Base-by-base conservation (phyloP, 1,140 invertebrate genomes). In the Leptonema lineaticorne region DNA sequence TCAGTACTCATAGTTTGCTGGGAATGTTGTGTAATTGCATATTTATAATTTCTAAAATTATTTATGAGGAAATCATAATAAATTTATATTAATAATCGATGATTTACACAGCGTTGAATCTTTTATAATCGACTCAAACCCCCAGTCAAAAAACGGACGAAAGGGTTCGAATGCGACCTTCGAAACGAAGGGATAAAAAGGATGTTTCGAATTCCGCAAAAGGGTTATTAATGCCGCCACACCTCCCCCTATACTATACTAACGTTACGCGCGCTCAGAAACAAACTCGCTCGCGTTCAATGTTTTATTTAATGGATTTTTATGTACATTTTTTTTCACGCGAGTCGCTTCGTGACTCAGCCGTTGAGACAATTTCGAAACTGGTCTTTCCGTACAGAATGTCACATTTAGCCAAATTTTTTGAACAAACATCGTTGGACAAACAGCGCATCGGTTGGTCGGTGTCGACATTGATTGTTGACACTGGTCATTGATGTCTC, bases 161-260 rank as follows among this genome's bases (percentile, higher is more conserved):
- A 7, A 60, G 58, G 58, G 33, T 20, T 6, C 26, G 20, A 37
- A 62, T 27, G 3, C 59, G 14, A n/a, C 59, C 30, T 62, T 37
- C 59, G 26, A 33, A 33, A 62, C 33, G 30, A 62, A 62, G 46
- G 46, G 46, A 26, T 6, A 27, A 45, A 37, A 53, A 26, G 60
- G 66, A 71, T 68, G 65, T 68, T 71, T 50, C 59, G 28, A 70
- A 63, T 70, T 71, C 57, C 28, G 64, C 59, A 37, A 71, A 71
- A 71, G 69, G 69, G 69, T 71, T 71, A 68, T 68, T 68, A 71
- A 71, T 64, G 65, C 28, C 50, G 37, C 7, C 59, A 33, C 59
- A 65, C 69, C 60, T 58, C 27, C 26, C n/a, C 26, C n/a, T 53
- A 68, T 58, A n/a, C 26, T 46, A 53, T 53, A 53, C 50, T 11